phyloP scores from a whole-genome alignment of 1,140 invertebrate species.

The Pseudomyrmex dendroicus region DNA sequence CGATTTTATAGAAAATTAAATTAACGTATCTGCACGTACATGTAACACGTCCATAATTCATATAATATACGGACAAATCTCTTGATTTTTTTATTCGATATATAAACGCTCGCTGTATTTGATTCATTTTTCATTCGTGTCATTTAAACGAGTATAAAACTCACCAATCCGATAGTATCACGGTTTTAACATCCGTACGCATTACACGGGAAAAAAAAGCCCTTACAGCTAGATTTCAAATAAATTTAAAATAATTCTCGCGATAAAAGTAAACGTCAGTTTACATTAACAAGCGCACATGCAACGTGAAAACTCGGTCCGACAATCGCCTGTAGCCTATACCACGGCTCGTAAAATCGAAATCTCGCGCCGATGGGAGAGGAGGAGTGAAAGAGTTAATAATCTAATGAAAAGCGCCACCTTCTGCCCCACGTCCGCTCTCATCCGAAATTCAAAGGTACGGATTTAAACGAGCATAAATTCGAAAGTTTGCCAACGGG shows the following conservation, averaged over 20 bases:
- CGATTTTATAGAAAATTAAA: background rate
- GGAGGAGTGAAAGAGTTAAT: background rate
- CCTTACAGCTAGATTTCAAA: background rate
- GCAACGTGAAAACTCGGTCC: too few relatives aligned
- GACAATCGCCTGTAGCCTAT: too few relatives aligned
- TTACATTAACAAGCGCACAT: background rate
- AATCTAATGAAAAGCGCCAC: background rate
- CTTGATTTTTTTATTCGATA: background rate
- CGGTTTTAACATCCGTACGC: too few relatives aligned
- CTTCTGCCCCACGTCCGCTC: background rate
- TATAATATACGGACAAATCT: background rate
- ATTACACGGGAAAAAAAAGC: too few relatives aligned
- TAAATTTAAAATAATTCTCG: background rate
- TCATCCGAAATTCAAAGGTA: conserved; percentile 20
- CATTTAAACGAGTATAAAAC: too few relatives aligned
- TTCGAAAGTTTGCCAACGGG: conserved; percentile 51
- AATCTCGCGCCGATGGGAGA: too few relatives aligned
- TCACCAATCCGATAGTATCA: too few relatives aligned
- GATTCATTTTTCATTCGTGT: too few relatives aligned
- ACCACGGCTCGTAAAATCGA: too few relatives aligned
- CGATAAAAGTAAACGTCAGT: background rate
- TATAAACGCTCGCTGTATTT: too few relatives aligned
- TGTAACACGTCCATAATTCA: background rate
- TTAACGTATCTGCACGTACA: background rate
- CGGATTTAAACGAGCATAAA: conserved; percentile 22